Base-by-base conservation (phyloP, 1,140 invertebrate genomes). In the Drosophila lini region DNA sequence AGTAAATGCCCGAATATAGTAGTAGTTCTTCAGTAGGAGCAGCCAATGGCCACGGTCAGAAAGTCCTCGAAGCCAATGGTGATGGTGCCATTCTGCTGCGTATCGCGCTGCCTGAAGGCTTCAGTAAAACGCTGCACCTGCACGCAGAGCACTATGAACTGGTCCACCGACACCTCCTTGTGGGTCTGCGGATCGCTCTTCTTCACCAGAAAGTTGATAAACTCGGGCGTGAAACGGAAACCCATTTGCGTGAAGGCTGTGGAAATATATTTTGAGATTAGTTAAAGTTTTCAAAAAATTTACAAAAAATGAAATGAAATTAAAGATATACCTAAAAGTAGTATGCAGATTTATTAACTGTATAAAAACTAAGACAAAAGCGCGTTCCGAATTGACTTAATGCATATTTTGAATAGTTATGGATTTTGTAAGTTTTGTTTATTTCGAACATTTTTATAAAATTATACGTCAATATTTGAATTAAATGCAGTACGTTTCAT, bases 41-140 rank as follows among this genome's bases (percentile, higher is more conserved):
- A 96, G 80, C 94, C 95, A 19, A 97, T 93, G 62, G 96, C 96
- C 69, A 97, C 93, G 67, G 93, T 94, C 45, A 98, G 92, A 81
- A 98, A 98, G 84, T 98, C 97, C 94, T 98, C 97, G 91, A 98
- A 98, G 36, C 92, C 94, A 86, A 98, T 95, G 5, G 94, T 95
- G 53, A 98, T 97, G 13, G 94, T 93, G 42, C 97, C 97, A 78
- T 95, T 95, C 93, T 95, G 94, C 70, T 96, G 94, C 0, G 94
- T 94, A 85, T 98, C 97, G 19, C 95, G 94, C 47, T 93, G 92
- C 82, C 95, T 93, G 88, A 98, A 98, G 8, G 96, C 96, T 85
- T 98, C 97, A 76, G 94, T 98, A 78, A 98, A 96, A 36, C 95
- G 95, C 91, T 97, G 97, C 52, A 98, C 95, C 93, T 97, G 96